These are phyloP conservation scores for Phengaris arion DNA, from an alignment of 2,888 invertebrate species.

Conservation along the genomic window DNA sequence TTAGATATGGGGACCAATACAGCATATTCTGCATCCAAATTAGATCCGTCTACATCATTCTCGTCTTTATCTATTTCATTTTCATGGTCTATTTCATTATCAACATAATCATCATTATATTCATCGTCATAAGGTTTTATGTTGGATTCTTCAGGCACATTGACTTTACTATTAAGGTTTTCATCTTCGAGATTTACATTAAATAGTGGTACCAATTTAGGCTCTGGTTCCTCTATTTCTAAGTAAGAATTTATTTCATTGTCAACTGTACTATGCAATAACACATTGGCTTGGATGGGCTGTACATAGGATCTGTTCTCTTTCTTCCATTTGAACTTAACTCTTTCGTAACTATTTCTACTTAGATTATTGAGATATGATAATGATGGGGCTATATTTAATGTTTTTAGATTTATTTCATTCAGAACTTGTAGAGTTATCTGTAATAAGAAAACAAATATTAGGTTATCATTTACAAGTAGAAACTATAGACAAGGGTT, in stretches of 20 bases:
- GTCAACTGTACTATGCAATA: conserved; percentile 53
- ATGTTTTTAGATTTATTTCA: conserved; percentile 47
- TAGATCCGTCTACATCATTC: conserved; percentile 53
- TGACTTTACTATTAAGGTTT: conserved; percentile 31
- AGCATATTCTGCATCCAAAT: conserved; percentile 64
- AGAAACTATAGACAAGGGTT: too few species aligned
- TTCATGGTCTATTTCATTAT: conserved; percentile 33
- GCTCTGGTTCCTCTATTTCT: conserved; percentile 30
- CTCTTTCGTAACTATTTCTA: conserved; percentile 52
- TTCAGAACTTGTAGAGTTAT: conserved; percentile 52
- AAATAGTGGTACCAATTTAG: background rate
- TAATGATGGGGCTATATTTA: conserved; percentile 51
- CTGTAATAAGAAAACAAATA: conserved; percentile 47
- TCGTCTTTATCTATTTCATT: conserved; percentile 33
- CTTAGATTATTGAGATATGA: conserved; percentile 51
- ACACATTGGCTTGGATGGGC: conserved; percentile 47
- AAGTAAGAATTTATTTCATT: conserved; percentile 48
- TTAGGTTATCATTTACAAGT: too few species aligned
- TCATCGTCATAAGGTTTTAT: conserved; percentile 28
- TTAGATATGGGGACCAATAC: conserved; percentile 57
- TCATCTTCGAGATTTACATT: background rate
- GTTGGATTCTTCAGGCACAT: conserved; percentile 29
- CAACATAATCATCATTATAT: conserved; percentile 38
- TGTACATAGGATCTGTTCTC: conserved; percentile 46
- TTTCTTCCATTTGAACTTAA: conserved; percentile 56